Evolutionary conservation across 2,113 vertebrate genomes (phyloP).

Genomic region (Hydrochoerus hydrochaeris): DNA sequence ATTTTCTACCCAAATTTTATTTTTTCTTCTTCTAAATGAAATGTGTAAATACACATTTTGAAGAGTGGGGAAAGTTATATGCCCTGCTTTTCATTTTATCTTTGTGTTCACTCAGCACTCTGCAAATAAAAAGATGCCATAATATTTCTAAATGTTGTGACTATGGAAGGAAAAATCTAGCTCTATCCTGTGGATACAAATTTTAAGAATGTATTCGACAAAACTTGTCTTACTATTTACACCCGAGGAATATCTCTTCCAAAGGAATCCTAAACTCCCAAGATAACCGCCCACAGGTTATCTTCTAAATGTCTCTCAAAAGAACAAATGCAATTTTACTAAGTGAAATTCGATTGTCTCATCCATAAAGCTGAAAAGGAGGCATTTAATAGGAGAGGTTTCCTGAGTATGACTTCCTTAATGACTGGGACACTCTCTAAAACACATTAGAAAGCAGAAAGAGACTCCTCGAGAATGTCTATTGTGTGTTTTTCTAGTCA

Average conservation of each 20-base stretch:
- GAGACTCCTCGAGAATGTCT: constrained; percentile 1
- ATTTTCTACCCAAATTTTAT: background rate
- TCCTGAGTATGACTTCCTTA: constrained; percentile 50
- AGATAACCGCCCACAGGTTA: background rate
- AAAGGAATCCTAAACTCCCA: background rate
- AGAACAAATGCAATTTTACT: constrained; percentile 32
- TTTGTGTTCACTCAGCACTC: background rate
- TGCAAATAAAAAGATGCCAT: background rate
- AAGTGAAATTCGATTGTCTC: constrained; percentile 51
- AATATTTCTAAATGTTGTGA: background rate
- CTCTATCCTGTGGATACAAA: background rate
- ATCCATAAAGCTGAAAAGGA: constrained; percentile 54
- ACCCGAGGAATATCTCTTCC: background rate
- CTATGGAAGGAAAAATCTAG: background rate
- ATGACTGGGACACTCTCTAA: constrained; percentile 40
- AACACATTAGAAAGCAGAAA: constrained; percentile 42
- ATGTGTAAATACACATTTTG: background rate
- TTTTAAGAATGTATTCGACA: constrained; percentile 1
- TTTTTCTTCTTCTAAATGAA: constrained; percentile 21
- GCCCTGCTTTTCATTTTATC: background rate
- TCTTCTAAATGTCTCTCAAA: constrained; percentile 11
- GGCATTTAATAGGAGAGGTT: constrained; percentile 50
- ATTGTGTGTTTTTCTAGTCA: constrained; percentile 34
- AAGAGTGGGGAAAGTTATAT: rapidly evolving
- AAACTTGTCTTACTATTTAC: background rate